Evolutionary conservation across 1,140 invertebrate species (phyloP), one percentile per base, ranked within the genome.

Genomic region (Solenopsis invicta): DNA sequence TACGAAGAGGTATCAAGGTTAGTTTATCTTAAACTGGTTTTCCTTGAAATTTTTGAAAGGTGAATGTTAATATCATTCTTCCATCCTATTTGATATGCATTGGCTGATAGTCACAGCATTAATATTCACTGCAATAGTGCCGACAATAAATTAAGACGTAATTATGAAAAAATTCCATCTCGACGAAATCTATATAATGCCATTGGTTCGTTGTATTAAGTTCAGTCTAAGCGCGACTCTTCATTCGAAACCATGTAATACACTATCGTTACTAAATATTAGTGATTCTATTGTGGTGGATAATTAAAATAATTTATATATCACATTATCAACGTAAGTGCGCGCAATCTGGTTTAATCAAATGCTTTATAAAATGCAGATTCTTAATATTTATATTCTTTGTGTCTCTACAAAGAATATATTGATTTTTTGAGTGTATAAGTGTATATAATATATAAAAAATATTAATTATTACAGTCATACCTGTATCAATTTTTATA

Each of bases 311-410:
- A 66, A 34, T 52, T 13, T 34, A 21, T 21, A 64, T 21, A 52
- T 18, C 1, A 66, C 37, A 24, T 54, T 37, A 41, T 54, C 12
- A 66, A 81, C 4, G 77, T 81, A 67, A 67, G 62, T 80, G 69
- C 10, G 21, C n/a, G n/a, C 4, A 80, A 80, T 52, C 45, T 29
- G 12, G 0, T 78, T 66, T 45, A 48, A 52, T 64, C 10, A 16
- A 34, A 9, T n/a, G 5, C 8, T 66, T 78, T 52, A 29, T n/a
- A 41, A 1, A 62, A 64, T 29, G 9, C 41, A 24, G 18, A 34
- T 48, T 34, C 52, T 64, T 29, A 18, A n/a, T 29, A 50, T 76
- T 45, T 21, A 45, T 24, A 76, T 76, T 29, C 45, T 61, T 29
- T n/a, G n/a, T n/a, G n/a, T 12, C 21, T 29, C 21, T 41, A 67